Percentiles rank a stretch among this genome's conserved stretches.
phyloP scores from a whole-genome alignment of 2,113 vertebrate species.

The Dascyllus trimaculatus region DNA sequence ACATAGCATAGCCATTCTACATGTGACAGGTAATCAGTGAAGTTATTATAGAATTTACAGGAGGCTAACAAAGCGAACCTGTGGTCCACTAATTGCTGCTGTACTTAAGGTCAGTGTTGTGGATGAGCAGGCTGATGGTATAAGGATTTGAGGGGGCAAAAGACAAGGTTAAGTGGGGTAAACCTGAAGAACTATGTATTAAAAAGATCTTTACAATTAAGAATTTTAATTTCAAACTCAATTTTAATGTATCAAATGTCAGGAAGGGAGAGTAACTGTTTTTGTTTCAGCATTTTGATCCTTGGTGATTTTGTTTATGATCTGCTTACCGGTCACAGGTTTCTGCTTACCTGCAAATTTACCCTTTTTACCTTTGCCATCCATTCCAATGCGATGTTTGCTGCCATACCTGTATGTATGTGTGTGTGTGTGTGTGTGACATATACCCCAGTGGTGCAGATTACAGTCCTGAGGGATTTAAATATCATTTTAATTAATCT shows the following conservation, averaged over 20 bases:
- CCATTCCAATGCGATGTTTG: conserved; percentile 35
- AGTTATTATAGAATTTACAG: conserved; percentile 64
- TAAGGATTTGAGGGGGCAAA: conserved; percentile 19
- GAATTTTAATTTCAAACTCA: conserved; percentile 5
- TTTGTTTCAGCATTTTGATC: background rate
- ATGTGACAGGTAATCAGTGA: conserved; percentile 55
- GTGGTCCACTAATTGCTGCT: conserved; percentile 52
- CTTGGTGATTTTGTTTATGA: background rate
- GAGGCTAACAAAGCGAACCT: conserved; percentile 63
- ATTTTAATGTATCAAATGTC: background rate
- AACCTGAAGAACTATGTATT: background rate
- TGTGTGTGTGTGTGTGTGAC: conserved; percentile 36
- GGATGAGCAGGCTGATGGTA: conserved; percentile 53
- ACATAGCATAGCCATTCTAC: conserved; percentile 34
- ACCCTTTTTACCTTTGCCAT: conserved; percentile 15
- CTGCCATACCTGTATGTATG: conserved; percentile 7
- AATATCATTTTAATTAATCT: conserved; percentile 84
- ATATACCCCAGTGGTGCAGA: conserved; percentile 54
- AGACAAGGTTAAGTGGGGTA: conserved; percentile 43
- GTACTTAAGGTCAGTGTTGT: conserved; percentile 67
- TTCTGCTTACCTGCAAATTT: conserved; percentile 57
- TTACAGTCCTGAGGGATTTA: conserved; percentile 76
- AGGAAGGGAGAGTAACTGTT: background rate
- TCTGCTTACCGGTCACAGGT: conserved; percentile 37
- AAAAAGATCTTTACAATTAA: background rate